Base-by-base conservation (phyloP, 1,140 invertebrate genomes). In the Laupala kohalensis region DNA sequence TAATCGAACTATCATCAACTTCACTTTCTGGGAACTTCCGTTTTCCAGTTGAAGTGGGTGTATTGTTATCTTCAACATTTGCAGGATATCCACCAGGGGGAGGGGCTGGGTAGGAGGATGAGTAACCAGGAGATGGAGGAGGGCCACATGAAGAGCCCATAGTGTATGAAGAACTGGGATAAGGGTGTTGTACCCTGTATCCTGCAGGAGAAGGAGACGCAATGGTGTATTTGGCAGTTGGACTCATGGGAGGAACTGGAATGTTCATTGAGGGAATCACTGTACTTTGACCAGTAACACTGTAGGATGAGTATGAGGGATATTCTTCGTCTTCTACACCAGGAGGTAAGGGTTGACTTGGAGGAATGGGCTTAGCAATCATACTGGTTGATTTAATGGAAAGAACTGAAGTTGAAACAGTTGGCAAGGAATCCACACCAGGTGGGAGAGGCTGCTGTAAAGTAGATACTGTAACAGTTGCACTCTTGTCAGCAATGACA, bases 401-500 rank as follows among this genome's bases (percentile, higher is more conserved):
- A 15, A 23, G 64, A 3, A 29, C 67, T 68, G 67, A 15, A 12
- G 25, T 5, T 4, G 67, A 4, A 3, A 28, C 25, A 6, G 24
- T 19, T 23, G 67, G 67, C 9, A 68, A 68, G 5, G 26, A 29
- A 29, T 68, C 67, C 9, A 68, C 67, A 29, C 67, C 67, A 29
- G 67, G 67, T 29, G 67, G 67, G 23, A 68, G 27, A 4, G 67
- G 67, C 67, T 68, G 67, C n/a, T 68, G 67, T 23, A 68, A 29
- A n/a, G 67, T 37, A 29, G 67, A n/a, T 29, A 29, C 29, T 5
- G n/a, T 68, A 25, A 68, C 15, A 23, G 67, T n/a, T 29, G n/a
- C 29, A 12, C 29, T 27, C 27, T 68, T 29, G 23, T 73, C 74
- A 9, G 75, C 76, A 19, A 76, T 77, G 0, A 78, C 78, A 29